These are phyloP conservation scores for Lymantria monacha DNA, from an alignment of 2,888 invertebrate species.

Conservation along the genomic window DNA sequence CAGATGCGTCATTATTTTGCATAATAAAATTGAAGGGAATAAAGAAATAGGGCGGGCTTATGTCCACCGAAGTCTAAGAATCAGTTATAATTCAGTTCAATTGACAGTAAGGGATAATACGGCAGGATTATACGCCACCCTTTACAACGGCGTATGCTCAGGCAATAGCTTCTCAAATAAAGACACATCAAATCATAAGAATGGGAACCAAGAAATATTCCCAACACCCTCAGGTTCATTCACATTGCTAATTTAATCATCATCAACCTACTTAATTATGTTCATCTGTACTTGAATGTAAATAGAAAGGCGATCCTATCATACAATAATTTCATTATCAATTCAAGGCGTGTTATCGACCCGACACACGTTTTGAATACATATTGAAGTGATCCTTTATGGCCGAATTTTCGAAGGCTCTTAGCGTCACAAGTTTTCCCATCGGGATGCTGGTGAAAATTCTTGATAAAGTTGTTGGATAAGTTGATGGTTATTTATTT, in stretches of 20 bases:
- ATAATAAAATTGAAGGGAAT: too few relatives aligned
- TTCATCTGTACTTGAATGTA: background rate
- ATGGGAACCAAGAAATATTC: too few relatives aligned
- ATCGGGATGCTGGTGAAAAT: constrained; percentile 20
- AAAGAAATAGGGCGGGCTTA: too few relatives aligned
- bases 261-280: background rate
- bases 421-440: constrained; percentile 40
- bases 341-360: constrained; percentile 25
- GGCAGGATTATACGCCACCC: too few relatives aligned
- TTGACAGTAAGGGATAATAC: too few relatives aligned
- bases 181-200: too few relatives aligned
- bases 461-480: constrained; percentile 16
- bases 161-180: too few relatives aligned
- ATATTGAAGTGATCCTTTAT: constrained; percentile 30
- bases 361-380: constrained; percentile 26
- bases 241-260: background rate
- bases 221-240: background rate
- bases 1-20: too few relatives aligned
- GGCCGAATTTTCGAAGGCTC: constrained; percentile 28
- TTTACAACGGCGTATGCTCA: too few relatives aligned
- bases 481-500: background rate
- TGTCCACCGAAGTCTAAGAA: too few relatives aligned
- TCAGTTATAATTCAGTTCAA: too few relatives aligned
- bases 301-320: constrained; percentile 8
- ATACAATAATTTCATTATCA: constrained; percentile 22